These are phyloP conservation scores for Tachypleus tridentatus DNA, from an alignment of 1,140 invertebrate genomes.

Conservation along the genomic window DNA sequence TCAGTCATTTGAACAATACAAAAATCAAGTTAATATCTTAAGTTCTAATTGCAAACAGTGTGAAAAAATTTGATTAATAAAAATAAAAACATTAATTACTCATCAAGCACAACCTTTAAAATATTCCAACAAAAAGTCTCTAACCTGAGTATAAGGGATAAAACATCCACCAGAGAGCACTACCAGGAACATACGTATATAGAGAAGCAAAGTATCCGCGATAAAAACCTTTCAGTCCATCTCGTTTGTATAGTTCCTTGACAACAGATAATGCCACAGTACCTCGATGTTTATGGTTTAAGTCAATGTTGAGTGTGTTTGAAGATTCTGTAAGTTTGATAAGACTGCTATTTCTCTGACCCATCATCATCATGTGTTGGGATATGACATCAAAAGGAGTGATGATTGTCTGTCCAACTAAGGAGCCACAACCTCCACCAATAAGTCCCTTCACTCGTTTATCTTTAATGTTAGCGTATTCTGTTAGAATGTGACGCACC, in stretches of 20 bases:
- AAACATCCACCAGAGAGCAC: slow-evolving; percentile 91
- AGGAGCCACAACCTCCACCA: slow-evolving; percentile 63
- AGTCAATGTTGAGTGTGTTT: too few relatives aligned
- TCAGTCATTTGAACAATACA: too few relatives aligned
- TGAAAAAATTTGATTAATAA: background rate
- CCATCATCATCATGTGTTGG: slow-evolving; percentile 92
- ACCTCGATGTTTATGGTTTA: slow-evolving; percentile 18
- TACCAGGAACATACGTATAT: slow-evolving; percentile 86
- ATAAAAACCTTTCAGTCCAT: slow-evolving; percentile 81
- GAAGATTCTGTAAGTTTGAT: background rate
- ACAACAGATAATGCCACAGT: slow-evolving; percentile 57
- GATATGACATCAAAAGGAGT: slow-evolving; percentile 93
- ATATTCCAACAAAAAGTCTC: background rate
- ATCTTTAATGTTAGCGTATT: slow-evolving; percentile 45
- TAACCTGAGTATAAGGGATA: slow-evolving; percentile 90
- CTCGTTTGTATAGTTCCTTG: slow-evolving; percentile 54
- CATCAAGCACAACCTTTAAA: too few relatives aligned
- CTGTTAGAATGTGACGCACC: slow-evolving; percentile 62
- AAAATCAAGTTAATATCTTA: too few relatives aligned
- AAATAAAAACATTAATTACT: background rate
- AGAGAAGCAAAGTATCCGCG: slow-evolving; percentile 83
- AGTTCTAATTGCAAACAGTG: background rate
- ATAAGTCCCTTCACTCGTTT: slow-evolving; percentile 54
- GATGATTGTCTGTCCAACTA: slow-evolving; percentile 88
- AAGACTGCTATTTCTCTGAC: slow-evolving; percentile 28